Base-by-base conservation (phyloP, 2,888 invertebrate genomes). In the Drosophila quinaria region DNA sequence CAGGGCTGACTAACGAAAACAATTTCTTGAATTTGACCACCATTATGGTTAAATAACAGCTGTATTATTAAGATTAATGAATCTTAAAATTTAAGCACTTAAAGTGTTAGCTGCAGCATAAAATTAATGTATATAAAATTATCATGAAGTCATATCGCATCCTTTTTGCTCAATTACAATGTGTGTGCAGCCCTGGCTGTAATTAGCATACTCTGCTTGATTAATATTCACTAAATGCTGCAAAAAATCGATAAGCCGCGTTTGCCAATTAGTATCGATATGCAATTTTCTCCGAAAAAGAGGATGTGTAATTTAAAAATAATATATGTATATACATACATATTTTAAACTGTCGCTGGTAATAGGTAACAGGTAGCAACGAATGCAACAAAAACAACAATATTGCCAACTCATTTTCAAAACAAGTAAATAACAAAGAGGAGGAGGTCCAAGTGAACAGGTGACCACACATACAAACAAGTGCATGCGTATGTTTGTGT, bases 1-100 rank as follows among this genome's bases (percentile, higher is more conserved):
- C 62, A 75, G 74, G 62, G 74, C 25, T 73, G 73, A 39, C 44
- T 47, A 39, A 5, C 22, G 9, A 4, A 9, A 44, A 33, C 11
- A n/a, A 13, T 5, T n/a, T n/a, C 13, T 37, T n/a, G 37, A 6
- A n/a, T 8, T n/a, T 10, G 6, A 9, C 9, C 11, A 4, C 4
- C 35, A 13, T 35, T 13, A 35, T 29, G 8, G 4, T 13, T 17
- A 8, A 29, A 41, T 35, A 1, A 13, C 22, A 19, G 1, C n/a
- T 29, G 8, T 29, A 29, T 2, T 10, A n/a, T 33, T 35, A 8
- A 22, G 19, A 37, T 0, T 37, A 1, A 13, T 13, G n/a, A n/a
- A 35, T 5, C 13, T 11, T 35, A n/a, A 13, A 13, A 35, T 35
- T 35, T 4, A n/a, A 35, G 13, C 4, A 35, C 35, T 35, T 35